Percentiles rank a stretch among this genome's conserved stretches.
These are phyloP conservation scores for Siniperca knerii DNA, from an alignment of 2,113 vertebrate genomes.

Conservation along the genomic window DNA sequence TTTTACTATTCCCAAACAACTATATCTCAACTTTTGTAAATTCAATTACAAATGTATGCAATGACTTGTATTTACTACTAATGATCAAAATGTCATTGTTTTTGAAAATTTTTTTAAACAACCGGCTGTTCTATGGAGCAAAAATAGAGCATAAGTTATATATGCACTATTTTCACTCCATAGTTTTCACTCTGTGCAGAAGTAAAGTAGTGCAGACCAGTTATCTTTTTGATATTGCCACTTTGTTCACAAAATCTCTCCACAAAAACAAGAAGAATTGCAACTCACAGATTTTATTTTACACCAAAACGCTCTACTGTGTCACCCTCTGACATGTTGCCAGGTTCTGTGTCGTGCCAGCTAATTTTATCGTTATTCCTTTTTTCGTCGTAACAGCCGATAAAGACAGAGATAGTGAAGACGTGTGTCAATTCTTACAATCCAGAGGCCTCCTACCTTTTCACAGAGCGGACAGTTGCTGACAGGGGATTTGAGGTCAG, in stretches of 20 bases:
- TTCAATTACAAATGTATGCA: background rate
- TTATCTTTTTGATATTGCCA: background rate
- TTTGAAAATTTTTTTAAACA: background rate
- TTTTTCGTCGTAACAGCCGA: background rate
- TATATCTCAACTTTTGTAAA: background rate
- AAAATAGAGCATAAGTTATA: background rate
- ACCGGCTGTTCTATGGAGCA: background rate
- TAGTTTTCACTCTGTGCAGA: background rate
- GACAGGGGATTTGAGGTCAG: conserved; percentile 64
- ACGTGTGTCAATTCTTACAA: background rate
- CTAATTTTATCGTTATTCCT: conserved; percentile 4
- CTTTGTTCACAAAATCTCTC: background rate
- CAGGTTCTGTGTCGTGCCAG: background rate
- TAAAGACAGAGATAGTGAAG: background rate
- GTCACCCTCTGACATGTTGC: background rate
- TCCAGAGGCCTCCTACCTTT: conserved; percentile 73
- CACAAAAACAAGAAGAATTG: background rate
- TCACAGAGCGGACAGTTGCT: conserved; percentile 79
- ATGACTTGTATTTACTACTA: background rate
- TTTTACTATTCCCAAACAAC: background rate
- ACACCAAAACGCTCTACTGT: background rate
- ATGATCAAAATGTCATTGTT: background rate
- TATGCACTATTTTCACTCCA: background rate
- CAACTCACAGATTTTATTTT: background rate
- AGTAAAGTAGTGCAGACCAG: background rate